Base-by-base conservation (phyloP, 1,140 invertebrate genomes). In the Oryctes rhinoceros region DNA sequence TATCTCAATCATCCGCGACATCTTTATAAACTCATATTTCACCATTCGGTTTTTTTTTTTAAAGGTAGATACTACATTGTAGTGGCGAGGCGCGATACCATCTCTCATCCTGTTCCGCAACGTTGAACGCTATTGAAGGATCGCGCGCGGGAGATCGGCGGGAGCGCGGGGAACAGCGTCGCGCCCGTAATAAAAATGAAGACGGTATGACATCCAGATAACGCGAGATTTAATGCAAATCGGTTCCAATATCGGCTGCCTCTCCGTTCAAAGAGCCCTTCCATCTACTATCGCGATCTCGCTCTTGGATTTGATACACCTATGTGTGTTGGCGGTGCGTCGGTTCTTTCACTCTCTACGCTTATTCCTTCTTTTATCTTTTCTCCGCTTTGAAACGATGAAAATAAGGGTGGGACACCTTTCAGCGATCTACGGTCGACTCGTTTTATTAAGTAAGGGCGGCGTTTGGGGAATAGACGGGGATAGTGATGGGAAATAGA, bases 161-260 rank as follows among this genome's bases (percentile, higher is more conserved):
- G 24, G 39, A 44, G 20, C 9, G 3, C 4, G 7, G 65, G 35
- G 65, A 15, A 24, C 35, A 35, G 37, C 65, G n/a, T 71, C 20
- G 37, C 53, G 3, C 18, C 65, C 18, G 65, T 71, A 71, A 71
- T 71, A 71, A 71, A 71, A 71, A 71, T 71, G 65, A 71, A 71
- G 65, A 71, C 65, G 65, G 65, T 71, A 24, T 71, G 65, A 71
- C 65, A 71, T 11, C 65, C 65, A 35, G 65, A 71, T 71, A 71
- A 71, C 65, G 65, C 65, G 65, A 71, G 65, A 71, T 71, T 71
- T 71, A 71, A 71, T 71, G 65, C 65, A 71, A 71, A 71, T 71
- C 65, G 65, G 39, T 24, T 71, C 37, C 65, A 71, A 71, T 71
- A 71, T 71, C 65, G 65, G 65, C n/a, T 3, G 30, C 10, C 10